Conservation (phyloP, 2,797 vertebrate species). For the Pelodytes ibericus region DNA sequence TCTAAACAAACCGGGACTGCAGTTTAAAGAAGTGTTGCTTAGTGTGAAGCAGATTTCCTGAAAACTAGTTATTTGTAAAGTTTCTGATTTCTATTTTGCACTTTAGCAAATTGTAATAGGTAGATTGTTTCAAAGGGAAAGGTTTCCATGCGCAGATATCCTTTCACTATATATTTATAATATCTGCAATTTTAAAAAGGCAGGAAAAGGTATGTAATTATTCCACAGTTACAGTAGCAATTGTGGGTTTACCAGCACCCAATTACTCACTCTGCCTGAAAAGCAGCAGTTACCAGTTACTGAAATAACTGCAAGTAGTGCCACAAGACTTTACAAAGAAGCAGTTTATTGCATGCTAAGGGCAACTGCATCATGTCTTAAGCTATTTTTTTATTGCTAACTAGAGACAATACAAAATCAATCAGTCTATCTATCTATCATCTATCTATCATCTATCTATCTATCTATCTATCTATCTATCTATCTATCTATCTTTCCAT, state of each 20-base stretch:
- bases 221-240: conserved; percentile 51
- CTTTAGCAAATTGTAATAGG: conserved; percentile 29
- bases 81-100: neutral
- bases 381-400: conserved; percentile 15
- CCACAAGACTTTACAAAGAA: conserved; percentile 34
- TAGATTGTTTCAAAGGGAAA: conserved; percentile 46
- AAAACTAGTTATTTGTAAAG: neutral
- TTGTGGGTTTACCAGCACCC: conserved; percentile 51
- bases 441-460: too few relatives aligned
- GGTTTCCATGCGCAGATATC: conserved; percentile 49
- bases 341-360: conserved; percentile 31
- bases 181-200: conserved; percentile 53
- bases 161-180: conserved; percentile 43
- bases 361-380: conserved; percentile 31
- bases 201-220: conserved; percentile 50
- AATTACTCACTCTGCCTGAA: conserved; percentile 54
- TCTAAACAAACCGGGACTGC: too few relatives aligned
- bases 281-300: conserved; percentile 51
- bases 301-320: conserved; percentile 46
- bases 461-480: too few relatives aligned
- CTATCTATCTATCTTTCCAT: too few relatives aligned
- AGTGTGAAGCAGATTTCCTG: neutral
- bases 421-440: too few relatives aligned
- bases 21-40: too few relatives aligned
- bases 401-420: conserved; percentile 7